Base-by-base conservation (phyloP, 2,888 invertebrate genomes). In the Aethes cnicana region DNA sequence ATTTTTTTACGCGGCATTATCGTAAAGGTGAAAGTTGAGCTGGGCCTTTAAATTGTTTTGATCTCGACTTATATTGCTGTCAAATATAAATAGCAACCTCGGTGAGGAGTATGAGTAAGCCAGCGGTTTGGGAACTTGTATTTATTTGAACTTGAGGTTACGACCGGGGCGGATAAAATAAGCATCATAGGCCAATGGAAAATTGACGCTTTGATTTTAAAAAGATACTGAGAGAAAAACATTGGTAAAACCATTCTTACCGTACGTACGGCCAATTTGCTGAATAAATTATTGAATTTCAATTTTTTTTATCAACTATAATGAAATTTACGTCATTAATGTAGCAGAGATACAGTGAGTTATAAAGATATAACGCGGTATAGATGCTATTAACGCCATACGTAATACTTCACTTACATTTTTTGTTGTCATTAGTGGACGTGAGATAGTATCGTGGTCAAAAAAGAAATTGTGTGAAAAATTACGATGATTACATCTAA, bases 401-500 rank as follows among this genome's bases (percentile, higher is more conserved):
- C 23, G 37, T 44, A 57, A 62, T 58, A 66, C 66, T 69, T 69
- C 68, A 69, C 72, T 74, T 68, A 69, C 64, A 74, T 85, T 88
- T 88, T 86, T 87, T 87, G 81, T 82, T 79, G 73, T 85, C 85
- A 88, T 88, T 88, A 88, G 83, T 76, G 74, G 84, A 82, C 81
- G 78, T 77, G 77, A 77, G 82, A 80, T 77, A 73, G 75, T 78
- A 77, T 69, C 74, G 76, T 69, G 69, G 70, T 69, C 73, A 79
- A 84, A 82, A 84, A 88, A 84, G 78, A 84, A 84, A 88, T 84
- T 86, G 87, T 86, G 89, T 88, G 87, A 88, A 89, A 88, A 88
- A 88, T 88, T 85, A 86, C 84, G 79, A 86, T 86, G 87, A 87
- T 89, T 88, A 86, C 83, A 73, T 80, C 74, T 85, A 87, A 86